phyloP scores from a whole-genome alignment of 2,888 invertebrate species.

The Maniola hyperantus region DNA sequence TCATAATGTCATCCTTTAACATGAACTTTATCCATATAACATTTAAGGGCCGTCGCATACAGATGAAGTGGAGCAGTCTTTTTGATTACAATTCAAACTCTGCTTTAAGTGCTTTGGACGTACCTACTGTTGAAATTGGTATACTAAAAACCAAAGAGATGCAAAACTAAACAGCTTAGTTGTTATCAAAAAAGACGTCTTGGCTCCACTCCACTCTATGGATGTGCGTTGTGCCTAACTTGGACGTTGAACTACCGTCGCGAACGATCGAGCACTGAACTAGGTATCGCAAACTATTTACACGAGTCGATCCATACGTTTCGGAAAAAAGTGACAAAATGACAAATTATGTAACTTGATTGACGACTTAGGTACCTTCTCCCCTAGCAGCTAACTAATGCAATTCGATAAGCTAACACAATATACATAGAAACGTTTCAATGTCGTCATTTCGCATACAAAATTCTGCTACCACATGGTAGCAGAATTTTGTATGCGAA shows the following conservation, averaged over 20 bases:
- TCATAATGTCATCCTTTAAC: conserved; percentile 52
- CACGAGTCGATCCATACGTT: background rate
- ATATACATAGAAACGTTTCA: too few species aligned
- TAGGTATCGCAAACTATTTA: conserved; percentile 2
- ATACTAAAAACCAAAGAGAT: too few species aligned
- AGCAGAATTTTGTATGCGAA: too few species aligned
- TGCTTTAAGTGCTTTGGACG: too few species aligned
- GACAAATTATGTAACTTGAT: background rate
- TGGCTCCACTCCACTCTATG: too few species aligned
- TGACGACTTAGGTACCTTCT: conserved; percentile 1
- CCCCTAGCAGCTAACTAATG: background rate
- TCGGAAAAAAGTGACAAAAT: background rate
- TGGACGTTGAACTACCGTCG: conserved; percentile 9
- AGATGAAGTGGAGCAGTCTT: too few species aligned
- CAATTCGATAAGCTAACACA: background rate
- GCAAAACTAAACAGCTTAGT: too few species aligned
- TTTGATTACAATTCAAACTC: too few species aligned
- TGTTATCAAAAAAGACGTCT: too few species aligned
- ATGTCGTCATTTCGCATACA: too few species aligned
- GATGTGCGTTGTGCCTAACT: background rate
- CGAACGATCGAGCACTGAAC: conserved; percentile 3
- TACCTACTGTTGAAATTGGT: too few species aligned
- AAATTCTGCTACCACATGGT: too few species aligned
- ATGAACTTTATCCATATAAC: conserved; percentile 20
- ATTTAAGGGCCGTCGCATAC: background rate